Base-by-base conservation (phyloP, 23 tunicate species). In the Clavelina lepadiformis region DNA sequence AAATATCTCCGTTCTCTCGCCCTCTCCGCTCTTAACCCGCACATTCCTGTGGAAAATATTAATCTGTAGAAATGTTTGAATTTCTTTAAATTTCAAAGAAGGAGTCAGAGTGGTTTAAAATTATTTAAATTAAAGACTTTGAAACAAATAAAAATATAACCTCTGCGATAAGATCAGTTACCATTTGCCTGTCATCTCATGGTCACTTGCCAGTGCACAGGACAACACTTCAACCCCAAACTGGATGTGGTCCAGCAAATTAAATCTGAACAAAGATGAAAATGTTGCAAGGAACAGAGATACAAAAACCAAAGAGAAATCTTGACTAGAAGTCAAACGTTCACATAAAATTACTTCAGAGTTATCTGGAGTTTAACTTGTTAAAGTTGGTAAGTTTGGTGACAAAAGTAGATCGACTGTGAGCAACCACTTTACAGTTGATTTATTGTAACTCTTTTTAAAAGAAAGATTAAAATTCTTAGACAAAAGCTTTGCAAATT, bases 181-280 rank as follows among this genome's bases (percentile, higher is more conserved):
- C 95, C 95, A 86, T 68, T 54, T 71, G n/a, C 85, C 95, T 35
- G 79, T 86, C 32, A 49, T 22, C 1, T 65, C 28, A 54, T 58
- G 78, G 30, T 78, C 75, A 2, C 37, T 62, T 3, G 74, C 61
- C 2, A 33, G 34, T 36, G 54, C 55, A 21, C 83, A 73, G 2
- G 72, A 31, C 11, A 78, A 22, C 7, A 86, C 85, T 57, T 86
- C 86, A n/a, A 71, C 78, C 29, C 51, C 26, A 38, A 86, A 77
- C 34, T 55, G 53, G 51, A 86, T 86, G 51, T 72, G 69, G 0
- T 72, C 22, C 26, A 53, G 22, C 29, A 86, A 66, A 11, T 47
- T 27, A 65, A 82, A 82, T 28, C 91, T 82, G 55, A 7, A 46
- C 6, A 38, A 65, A 65, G 15, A n/a, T n/a, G n/a, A n/a, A n/a